Base-by-base conservation (phyloP, 64 coral and sea anemone species). In the Orbicella faveolata region DNA sequence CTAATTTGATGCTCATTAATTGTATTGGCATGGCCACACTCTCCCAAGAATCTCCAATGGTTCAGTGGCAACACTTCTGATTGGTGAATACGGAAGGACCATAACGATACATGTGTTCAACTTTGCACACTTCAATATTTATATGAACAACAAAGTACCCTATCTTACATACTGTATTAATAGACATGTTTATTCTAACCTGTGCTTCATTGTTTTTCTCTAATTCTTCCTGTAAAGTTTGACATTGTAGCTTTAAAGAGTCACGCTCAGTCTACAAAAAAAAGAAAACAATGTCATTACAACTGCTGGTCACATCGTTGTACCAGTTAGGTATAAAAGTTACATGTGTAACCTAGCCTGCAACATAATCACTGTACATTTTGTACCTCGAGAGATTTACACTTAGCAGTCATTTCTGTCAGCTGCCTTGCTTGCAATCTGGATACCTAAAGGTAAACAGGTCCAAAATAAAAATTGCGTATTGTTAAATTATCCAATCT, bases 381-480 rank as follows among this genome's bases (percentile, higher is more conserved):
- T 63, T 36, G 19, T 67, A 96, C 94, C 94, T 99, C 97, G 9
- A 99, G 79, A 13, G 88, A 86, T 91, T 99, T 99, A 91, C 91
- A 95, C 61, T 82, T 93, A 16, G 97, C 87, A 23, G 97, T 99
- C 67, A 88, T 85, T 75, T 99, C 97, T 36, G 94, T 89, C 2
- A 99, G 84, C 57, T 99, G 97, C n/a, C 97, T 89, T 33, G 94
- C 94, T 90, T 99, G 97, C 33, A 99, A 77, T 68, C 91, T 92
- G 41, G 97, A 95, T 26, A 99, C 97, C 97, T 99, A 70, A 6
- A 44, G 8, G 52, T 35, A 87, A 59, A 48, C 5, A 48, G 44
- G 44, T 48, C 44, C 44, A 41, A 41, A 41, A 41, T 41, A 41
- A 41, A 41, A 41, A 41, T 41, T 41, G 39, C 4, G 39, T 41